These are phyloP conservation scores for Liasis olivaceus DNA, from an alignment of 2,797 vertebrate genomes.

Conservation along the genomic window DNA sequence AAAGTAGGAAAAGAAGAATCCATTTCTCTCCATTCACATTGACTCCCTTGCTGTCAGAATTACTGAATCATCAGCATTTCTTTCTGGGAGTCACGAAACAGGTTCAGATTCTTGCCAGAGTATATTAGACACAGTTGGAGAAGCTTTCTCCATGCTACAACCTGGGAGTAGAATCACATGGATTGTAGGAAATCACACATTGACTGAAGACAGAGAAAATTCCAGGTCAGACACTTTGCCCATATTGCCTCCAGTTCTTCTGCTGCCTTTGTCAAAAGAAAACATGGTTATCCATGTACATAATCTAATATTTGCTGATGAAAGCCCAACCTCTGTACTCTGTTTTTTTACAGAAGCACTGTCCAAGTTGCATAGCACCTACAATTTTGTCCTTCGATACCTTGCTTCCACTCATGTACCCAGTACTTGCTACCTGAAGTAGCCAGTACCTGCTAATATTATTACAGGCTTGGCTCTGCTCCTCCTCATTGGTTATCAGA, in stretches of 20 bases:
- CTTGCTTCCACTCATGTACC: not conserved
- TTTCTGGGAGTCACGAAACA: not conserved
- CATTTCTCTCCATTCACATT: not conserved
- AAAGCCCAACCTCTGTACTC: not conserved
- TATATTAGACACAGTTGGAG: not conserved
- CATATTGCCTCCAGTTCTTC: not conserved
- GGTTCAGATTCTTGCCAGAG: not conserved
- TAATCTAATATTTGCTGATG: not conserved
- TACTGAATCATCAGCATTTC: not conserved
- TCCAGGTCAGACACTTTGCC: not conserved
- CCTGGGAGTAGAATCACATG: not conserved
- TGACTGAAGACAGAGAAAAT: not conserved
- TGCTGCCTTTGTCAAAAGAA: not conserved
- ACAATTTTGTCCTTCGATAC: not conserved
- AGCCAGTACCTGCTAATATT: not conserved
- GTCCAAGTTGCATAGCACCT: not conserved
- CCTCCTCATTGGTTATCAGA: not conserved
- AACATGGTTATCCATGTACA: not conserved
- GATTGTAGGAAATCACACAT: not conserved
- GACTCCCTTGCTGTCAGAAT: not conserved
- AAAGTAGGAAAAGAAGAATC: not conserved
- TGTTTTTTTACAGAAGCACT: not conserved
- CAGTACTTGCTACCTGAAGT: not conserved
- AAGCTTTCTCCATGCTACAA: not conserved
- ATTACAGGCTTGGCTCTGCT: not conserved